Base-by-base conservation (phyloP, 2,797 vertebrate genomes). In the Enteromius thamalakanensis region DNA sequence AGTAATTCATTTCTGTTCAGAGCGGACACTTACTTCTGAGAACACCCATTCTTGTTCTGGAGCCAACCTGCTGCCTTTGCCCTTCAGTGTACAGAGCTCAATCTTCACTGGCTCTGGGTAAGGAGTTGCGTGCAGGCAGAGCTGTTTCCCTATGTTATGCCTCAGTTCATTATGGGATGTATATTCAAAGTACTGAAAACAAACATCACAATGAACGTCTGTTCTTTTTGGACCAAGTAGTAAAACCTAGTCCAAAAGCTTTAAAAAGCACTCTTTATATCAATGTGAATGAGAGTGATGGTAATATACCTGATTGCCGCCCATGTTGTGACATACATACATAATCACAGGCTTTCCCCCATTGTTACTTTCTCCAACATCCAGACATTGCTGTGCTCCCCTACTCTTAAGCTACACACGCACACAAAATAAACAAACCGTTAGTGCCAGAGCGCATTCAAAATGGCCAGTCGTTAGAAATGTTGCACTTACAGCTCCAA, bases 301-400 rank as follows among this genome's bases (percentile, higher is more conserved):
- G 58, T 71, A 19, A 6, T 62, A 32, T 82, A 99, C 98, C 97
- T 99, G 98, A 92, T 99, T 99, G 86, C 98, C 97, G 6, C 98
- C 97, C 93, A 98, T 97, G 88, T 97, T 96, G 29, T 99, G 98
- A 91, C 98, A 99, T 0, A 85, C 37, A 80, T 99, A 99, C 96
- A 98, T 96, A 90, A 99, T 99, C 85, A 98, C 32, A 0, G 97
- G 91, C 84, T 98, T 98, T 69, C 95, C 96, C 3, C 97, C 97
- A 0, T 89, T 55, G 87, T 94, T 96, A 87, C 93, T 94, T 90
- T 97, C 97, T 0, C 97, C 97, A 0, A 95, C 97, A 77, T 99
- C 97, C 90, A 99, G 91, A 85, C 97, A 99, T 7, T 83, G 94
- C 42, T 92, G 89, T 37, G 94, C 91, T 53, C 95, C 96, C 0